Percentiles rank a stretch among this genome's conserved stretches.
Evolutionary conservation across 2,113 vertebrate genomes (phyloP).

Genomic region (Capricornis sumatraensis): DNA sequence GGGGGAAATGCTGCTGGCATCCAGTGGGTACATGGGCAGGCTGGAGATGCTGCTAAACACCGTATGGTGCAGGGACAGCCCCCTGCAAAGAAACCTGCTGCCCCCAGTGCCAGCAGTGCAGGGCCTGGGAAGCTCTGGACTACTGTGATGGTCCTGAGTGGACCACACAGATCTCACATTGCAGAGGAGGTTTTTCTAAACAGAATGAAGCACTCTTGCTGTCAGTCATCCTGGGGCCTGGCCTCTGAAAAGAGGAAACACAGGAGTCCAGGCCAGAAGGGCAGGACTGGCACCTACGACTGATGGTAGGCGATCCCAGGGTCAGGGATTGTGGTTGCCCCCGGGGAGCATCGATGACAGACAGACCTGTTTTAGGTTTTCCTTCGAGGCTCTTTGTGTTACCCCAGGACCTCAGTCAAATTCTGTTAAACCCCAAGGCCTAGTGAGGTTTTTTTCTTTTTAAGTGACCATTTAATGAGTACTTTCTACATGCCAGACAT

Average conservation of each 20-base stretch:
- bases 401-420: background rate
- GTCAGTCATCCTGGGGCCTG: background rate
- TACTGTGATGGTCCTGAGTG: fast-evolving
- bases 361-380: background rate
- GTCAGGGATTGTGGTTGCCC: background rate
- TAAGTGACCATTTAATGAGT: background rate
- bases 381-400: background rate
- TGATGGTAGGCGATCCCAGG: background rate
- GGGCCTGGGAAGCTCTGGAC: background rate
- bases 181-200: background rate
- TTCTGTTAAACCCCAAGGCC: background rate
- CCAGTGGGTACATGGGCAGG: background rate
- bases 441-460: background rate
- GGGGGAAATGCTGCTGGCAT: no score
- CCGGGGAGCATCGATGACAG: background rate
- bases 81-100: background rate
- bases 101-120: background rate
- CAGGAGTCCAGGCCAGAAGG: background rate
- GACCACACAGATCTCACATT: fast-evolving
- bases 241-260: background rate
- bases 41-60: background rate
- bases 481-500: background rate
- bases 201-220: background rate
- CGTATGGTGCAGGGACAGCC: background rate
- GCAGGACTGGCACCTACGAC: background rate